Evolutionary conservation across 64 coral and sea anemone species (phyloP).

Genomic region (Montipora foliosa): DNA sequence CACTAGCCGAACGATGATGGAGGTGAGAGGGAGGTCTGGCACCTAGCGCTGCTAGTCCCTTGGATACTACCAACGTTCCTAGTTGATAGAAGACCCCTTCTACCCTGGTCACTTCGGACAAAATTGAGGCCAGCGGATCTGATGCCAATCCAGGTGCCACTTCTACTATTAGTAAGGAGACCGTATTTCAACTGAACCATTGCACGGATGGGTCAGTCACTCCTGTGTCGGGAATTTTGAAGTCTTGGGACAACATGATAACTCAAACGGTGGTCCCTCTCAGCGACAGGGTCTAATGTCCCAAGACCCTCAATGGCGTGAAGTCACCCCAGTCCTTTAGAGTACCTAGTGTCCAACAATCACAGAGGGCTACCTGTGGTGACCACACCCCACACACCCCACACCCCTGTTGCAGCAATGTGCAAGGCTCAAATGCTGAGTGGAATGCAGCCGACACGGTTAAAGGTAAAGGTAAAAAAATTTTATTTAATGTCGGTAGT

Average conservation of each 20-base stretch:
- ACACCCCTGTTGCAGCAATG: neutral
- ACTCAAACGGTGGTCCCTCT: too few relatives aligned
- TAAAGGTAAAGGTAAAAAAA: too few relatives aligned
- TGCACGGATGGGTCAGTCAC: too few relatives aligned
- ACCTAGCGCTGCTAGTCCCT: neutral
- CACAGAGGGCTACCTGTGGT: neutral
- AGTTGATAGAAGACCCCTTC: neutral
- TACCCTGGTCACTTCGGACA: neutral
- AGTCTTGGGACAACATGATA: too few relatives aligned
- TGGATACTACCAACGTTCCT: neutral
- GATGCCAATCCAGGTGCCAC: neutral
- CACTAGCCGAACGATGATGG: constrained; percentile 1
- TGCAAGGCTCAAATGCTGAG: constrained; percentile 32
- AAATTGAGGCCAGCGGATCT: too few relatives aligned
- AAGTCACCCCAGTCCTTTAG: neutral
- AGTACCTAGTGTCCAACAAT: neutral
- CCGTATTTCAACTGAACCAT: neutral
- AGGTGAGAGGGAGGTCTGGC: neutral
- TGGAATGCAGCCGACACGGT: constrained; percentile 18
- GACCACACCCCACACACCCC: neutral
- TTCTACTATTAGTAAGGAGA: neutral
- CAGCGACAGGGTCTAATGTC: neutral
- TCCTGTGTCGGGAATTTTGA: too few relatives aligned
- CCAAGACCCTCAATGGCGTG: neutral
- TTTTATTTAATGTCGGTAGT: too few relatives aligned